Conservation (phyloP, 30 jellyfish, hydroid and myxozoan genomes). For the Nemopilema nomurai region DNA sequence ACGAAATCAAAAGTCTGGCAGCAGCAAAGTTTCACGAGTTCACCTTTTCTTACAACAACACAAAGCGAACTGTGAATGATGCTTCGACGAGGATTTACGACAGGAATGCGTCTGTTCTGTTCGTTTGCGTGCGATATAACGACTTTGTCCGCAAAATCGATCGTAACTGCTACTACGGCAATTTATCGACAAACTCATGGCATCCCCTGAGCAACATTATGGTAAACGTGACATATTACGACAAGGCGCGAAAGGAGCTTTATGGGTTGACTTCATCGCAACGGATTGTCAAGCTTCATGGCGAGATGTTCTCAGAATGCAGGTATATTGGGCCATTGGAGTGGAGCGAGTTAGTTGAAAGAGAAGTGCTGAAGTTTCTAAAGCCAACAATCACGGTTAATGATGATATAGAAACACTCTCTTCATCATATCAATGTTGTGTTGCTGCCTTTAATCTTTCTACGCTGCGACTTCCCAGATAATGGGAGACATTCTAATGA, state of each 20-base stretch:
- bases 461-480: too few species aligned
- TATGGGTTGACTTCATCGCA: neutral
- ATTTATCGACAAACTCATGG: slow-evolving; percentile 17
- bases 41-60: neutral
- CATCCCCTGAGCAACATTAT: neutral
- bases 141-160: neutral
- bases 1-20: neutral
- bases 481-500: neutral
- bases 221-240: slow-evolving; percentile 24
- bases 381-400: neutral
- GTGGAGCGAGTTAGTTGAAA: slow-evolving; percentile 24
- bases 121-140: neutral
- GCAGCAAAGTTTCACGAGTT: neutral
- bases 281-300: neutral
- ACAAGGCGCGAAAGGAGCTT: slow-evolving; percentile 1
- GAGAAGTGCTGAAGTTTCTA: neutral
- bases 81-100: neutral
- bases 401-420: neutral
- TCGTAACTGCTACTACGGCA: slow-evolving; percentile 11
- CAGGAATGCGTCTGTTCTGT: neutral
- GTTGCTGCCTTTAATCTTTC: neutral
- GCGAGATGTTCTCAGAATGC: slow-evolving; percentile 2
- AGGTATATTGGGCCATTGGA: neutral
- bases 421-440: neutral
- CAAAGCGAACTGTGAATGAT: neutral